Base-by-base conservation (phyloP, 2,888 invertebrate species). In the Mythimna vitellina region DNA sequence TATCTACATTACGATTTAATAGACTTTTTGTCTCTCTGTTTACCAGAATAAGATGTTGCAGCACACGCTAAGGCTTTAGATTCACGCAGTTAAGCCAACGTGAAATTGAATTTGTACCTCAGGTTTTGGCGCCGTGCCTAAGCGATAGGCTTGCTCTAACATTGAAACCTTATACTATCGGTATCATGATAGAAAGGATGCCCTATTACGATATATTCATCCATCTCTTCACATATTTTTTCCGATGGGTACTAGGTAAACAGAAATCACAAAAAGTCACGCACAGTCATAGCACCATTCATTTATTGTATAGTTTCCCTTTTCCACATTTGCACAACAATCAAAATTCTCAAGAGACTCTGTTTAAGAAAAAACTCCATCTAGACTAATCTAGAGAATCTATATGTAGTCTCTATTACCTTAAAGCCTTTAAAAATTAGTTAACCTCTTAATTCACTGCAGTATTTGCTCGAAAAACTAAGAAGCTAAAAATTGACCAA, bases 71-170 rank as follows among this genome's bases (percentile, higher is more conserved):
- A 32, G 22, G 42, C 42, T 32, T 76, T 35, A n/a, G 1, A 61
- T 76, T 61, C 64, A 51, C 29, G 51, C 38, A 42, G 57, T 78
- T 64, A n/a, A 79, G 66, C 79, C 65, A 66, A 66, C 49, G 29
- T 61, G 53, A 73, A 66, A 76, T 76, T 79, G 73, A 78, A 78
- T 65, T 79, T 53, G 65, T 61, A 17, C 51, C 22, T 22, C 49
- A 35, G 29, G 32, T 66, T 73, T 78, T 76, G 79, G 76, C 79
- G 54, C 49, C 29, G 22, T 76, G 79, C 76, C 76, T 66, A 32
- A 42, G 7, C n/a, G 61, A 68, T 62, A 68, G 61, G 54, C 54
- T 73, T 53, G 22, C 32, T 54, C 54, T 17, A 25, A 73, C 60
- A 61, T 61, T 65, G 65, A 20, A 61, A 58, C 35, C 51, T 73